phyloP scores from a whole-genome alignment of 2,797 vertebrate genomes.

The Rhyacichthys aspro region DNA sequence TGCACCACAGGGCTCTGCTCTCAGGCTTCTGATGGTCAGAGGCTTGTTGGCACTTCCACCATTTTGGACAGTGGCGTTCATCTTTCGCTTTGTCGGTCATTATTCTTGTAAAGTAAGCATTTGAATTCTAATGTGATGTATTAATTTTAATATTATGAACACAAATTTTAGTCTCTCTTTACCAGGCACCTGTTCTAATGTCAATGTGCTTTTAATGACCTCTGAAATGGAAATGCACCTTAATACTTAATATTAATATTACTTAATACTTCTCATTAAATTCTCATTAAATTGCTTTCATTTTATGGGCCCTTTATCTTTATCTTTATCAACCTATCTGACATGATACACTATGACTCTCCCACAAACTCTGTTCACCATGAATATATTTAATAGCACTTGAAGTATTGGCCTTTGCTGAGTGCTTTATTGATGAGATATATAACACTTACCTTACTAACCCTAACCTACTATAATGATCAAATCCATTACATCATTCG shows the following conservation, averaged over 20 bases:
- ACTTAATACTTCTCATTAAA: no score
- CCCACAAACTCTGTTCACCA: not conserved
- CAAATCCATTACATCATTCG: not conserved
- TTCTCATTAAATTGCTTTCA: no score
- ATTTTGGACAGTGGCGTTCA: not conserved
- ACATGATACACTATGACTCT: not conserved
- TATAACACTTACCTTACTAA: not conserved
- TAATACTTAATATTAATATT: no score
- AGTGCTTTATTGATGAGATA: not conserved
- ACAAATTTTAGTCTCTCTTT: no score
- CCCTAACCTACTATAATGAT: not conserved
- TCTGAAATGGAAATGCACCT: no score
- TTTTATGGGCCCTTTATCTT: not conserved
- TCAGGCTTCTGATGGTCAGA: not conserved
- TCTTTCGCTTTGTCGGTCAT: not conserved
- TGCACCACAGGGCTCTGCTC: conserved; percentile 6
- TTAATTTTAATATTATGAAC: not conserved
- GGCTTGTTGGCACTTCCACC: not conserved
- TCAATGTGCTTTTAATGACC: no score
- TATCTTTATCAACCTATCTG: not conserved
- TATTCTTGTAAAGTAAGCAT: no score
- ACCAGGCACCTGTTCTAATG: no score
- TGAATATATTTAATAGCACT: not conserved
- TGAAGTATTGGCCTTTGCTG: not conserved
- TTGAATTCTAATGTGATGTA: not conserved